Evolutionary conservation across 2,888 invertebrate genomes (phyloP).

Genomic region (Limnephilus auricula): DNA sequence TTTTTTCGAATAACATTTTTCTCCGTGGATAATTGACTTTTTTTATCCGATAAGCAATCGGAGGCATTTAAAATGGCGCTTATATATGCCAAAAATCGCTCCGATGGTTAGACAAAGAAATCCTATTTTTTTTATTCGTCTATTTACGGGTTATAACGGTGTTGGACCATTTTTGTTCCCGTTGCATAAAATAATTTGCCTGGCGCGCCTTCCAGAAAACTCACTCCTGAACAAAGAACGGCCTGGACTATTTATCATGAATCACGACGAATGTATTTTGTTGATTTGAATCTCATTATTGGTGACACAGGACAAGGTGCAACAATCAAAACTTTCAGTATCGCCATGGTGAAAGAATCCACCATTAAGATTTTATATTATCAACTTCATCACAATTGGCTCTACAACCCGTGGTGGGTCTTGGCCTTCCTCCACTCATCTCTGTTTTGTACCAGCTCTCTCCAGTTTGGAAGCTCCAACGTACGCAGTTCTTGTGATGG

Average conservation of each 20-base stretch:
- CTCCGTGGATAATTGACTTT: no score
- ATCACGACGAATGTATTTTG: neutral
- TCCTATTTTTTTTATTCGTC: neutral
- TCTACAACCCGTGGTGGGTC: no score
- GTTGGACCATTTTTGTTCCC: neutral
- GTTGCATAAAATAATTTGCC: neutral
- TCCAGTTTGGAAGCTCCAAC: no score
- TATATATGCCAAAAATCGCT: no score
- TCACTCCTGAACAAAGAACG: neutral
- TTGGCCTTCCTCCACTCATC: no score
- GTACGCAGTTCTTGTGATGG: no score
- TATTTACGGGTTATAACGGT: neutral
- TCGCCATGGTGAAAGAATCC: neutral
- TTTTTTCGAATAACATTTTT: no score
- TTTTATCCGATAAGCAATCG: no score
- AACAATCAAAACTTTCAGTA: neutral
- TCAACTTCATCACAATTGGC: no score
- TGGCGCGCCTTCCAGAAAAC: neutral
- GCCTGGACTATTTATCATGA: neutral
- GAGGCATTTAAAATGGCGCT: no score
- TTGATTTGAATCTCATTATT: neutral
- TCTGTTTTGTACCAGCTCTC: no score
- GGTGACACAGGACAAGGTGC: neutral
- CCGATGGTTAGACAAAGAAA: no score
- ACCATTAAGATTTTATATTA: neutral